Conservation (phyloP, 2,888 invertebrate species). For the Glyphotaelius pellucidus region DNA sequence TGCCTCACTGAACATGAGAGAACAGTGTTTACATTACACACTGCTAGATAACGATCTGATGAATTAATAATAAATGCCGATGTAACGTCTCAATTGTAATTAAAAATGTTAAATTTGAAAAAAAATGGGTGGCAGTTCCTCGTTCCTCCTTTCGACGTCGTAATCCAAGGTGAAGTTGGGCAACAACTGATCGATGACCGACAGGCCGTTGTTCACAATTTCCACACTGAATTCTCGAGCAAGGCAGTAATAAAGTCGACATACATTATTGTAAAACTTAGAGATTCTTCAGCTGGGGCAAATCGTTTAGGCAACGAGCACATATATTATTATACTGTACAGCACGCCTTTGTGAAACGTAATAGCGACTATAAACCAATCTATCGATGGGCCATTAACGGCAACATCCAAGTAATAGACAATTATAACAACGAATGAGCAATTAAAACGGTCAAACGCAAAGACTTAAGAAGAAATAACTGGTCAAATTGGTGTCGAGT, state of each 20-base stretch:
- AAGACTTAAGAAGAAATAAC: background rate
- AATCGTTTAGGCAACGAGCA: background rate
- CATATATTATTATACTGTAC: background rate
- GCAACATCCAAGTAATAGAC: background rate
- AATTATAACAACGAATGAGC: background rate
- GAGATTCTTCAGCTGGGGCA: background rate
- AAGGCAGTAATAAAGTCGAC: background rate
- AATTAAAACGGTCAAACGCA: background rate
- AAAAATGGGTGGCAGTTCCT: background rate
- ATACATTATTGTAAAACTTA: background rate
- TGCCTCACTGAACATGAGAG: constrained; percentile 15
- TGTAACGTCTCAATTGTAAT: background rate
- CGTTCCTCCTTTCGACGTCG: background rate
- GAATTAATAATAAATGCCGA: constrained; percentile 8
- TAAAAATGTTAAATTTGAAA: background rate
- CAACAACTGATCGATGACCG: background rate
- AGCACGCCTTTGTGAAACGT: background rate
- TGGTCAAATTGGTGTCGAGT: background rate
- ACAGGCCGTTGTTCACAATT: background rate
- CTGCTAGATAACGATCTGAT: background rate
- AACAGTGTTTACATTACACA: constrained; percentile 26
- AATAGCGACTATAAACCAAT: background rate
- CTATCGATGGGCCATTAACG: background rate
- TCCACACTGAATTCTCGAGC: background rate
- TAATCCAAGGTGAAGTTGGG: background rate